These are phyloP conservation scores for Merluccius polli DNA, from an alignment of 2,797 vertebrate species.

Conservation along the genomic window DNA sequence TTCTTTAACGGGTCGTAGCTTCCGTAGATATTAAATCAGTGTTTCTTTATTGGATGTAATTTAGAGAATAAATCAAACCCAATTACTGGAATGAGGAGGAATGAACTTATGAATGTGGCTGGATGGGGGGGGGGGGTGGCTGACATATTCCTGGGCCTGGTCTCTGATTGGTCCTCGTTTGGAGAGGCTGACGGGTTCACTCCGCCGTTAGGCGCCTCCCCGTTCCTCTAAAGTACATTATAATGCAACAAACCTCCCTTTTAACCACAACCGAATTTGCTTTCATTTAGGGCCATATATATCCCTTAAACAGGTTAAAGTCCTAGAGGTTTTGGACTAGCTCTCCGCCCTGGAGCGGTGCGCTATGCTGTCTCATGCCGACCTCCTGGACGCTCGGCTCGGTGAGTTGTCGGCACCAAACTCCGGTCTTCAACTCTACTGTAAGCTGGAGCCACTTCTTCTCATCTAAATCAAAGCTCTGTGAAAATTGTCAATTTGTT, in stretches of 20 bases:
- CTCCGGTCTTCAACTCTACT: slow-evolving; percentile 82
- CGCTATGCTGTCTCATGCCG: slow-evolving; percentile 98
- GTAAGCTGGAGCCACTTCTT: slow-evolving; percentile 73
- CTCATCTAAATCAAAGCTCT: slow-evolving; percentile 73
- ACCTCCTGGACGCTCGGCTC: slow-evolving; percentile 98
- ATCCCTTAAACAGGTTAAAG: slow-evolving; percentile 92
- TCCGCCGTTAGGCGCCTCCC: slow-evolving; percentile 97
- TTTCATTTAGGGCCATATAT: slow-evolving; percentile 94
- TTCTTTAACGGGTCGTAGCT: slow-evolving; percentile 65
- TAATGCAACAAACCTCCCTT: slow-evolving; percentile 97
- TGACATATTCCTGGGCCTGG: slow-evolving; percentile 83
- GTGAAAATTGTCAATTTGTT: slow-evolving; percentile 91
- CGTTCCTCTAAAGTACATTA: slow-evolving; percentile 97
- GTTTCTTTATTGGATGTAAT: slow-evolving; percentile 75
- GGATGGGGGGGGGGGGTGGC: slow-evolving; percentile 18
- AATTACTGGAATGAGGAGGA: slow-evolving; percentile 74
- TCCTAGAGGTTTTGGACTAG: slow-evolving; percentile 87
- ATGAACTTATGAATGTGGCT: slow-evolving; percentile 72
- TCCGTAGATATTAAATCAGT: slow-evolving; percentile 70
- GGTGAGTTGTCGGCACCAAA: slow-evolving; percentile 87
- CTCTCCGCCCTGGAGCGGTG: slow-evolving; percentile 93
- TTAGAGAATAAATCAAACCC: slow-evolving; percentile 76
- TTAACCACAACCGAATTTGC: slow-evolving; percentile 99
- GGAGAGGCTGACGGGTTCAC: slow-evolving; percentile 91
- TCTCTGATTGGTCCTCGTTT: slow-evolving; percentile 91